These are phyloP conservation scores for Crotophaga sulcirostris DNA, from an alignment of 2,113 vertebrate genomes.

Conservation along the genomic window DNA sequence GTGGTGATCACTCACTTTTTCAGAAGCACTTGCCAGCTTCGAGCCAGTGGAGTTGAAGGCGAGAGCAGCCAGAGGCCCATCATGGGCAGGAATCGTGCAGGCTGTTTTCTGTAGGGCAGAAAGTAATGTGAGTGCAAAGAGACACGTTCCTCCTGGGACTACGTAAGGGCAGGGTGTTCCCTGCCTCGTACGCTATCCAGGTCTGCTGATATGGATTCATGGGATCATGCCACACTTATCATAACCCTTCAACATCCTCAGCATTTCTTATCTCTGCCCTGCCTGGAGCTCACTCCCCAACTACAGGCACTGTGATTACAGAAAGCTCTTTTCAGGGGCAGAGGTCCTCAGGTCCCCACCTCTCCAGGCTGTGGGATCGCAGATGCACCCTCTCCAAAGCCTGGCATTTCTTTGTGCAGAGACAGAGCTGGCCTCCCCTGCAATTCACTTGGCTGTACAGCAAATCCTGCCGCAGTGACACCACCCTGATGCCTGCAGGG, in stretches of 20 bases:
- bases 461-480: background rate
- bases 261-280: background rate
- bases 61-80: conserved; percentile 90
- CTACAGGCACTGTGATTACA: background rate
- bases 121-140: background rate
- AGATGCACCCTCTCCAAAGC: background rate
- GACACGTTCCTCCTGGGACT: background rate
- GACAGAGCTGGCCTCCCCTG: background rate
- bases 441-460: background rate
- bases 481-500: background rate
- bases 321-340: background rate
- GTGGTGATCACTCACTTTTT: conserved; percentile 78
- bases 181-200: background rate
- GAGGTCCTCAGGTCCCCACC: background rate
- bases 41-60: conserved; percentile 86
- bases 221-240: fast-evolving
- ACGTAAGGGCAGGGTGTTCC: background rate
- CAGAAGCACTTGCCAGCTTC: conserved; percentile 90
- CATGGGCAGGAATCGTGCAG: conserved; percentile 88
- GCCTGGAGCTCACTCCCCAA: background rate
- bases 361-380: background rate
- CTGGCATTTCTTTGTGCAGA: background rate
- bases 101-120: conserved; percentile 80
- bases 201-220: fast-evolving
- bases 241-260: background rate